Percentiles rank a stretch among this genome's conserved stretches.
phyloP scores from a whole-genome alignment of 1,140 invertebrate genomes.

The Maniola jurtina region DNA sequence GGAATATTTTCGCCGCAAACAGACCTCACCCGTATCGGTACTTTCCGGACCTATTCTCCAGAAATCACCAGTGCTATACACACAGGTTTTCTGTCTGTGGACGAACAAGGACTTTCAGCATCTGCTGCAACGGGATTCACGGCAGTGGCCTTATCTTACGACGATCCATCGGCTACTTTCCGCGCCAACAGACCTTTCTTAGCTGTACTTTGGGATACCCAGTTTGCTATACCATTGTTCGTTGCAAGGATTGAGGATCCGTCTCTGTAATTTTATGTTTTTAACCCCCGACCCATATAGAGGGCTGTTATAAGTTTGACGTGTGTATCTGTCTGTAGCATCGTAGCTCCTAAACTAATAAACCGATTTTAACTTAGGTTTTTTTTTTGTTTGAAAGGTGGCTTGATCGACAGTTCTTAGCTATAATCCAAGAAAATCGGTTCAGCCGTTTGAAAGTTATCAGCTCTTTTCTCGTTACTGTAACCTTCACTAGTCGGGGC shows the following conservation, averaged over 20 bases:
- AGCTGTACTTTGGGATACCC: slow-evolving; percentile 64
- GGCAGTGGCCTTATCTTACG: slow-evolving; percentile 81
- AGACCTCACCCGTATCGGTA: slow-evolving; percentile 76
- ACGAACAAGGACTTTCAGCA: slow-evolving; percentile 86
- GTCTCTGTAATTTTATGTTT: slow-evolving; percentile 16
- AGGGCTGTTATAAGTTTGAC: no score
- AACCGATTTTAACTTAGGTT: no score
- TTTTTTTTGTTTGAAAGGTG: no score
- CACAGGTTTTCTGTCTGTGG: slow-evolving; percentile 84
- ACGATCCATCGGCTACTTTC: slow-evolving; percentile 71
- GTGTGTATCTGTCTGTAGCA: no score
- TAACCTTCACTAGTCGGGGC: no score
- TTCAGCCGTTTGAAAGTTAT: no score
- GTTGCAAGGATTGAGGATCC: slow-evolving; percentile 71
- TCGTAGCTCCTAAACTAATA: no score
- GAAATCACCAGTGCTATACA: slow-evolving; percentile 83
- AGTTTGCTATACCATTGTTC: slow-evolving; percentile 61
- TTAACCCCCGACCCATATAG: no score
- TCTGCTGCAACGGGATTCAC: slow-evolving; percentile 82
- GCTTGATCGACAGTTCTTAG: no score
- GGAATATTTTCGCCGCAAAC: slow-evolving; percentile 81
- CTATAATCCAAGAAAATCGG: no score
- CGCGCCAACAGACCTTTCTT: slow-evolving; percentile 85
- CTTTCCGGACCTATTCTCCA: slow-evolving; percentile 50
- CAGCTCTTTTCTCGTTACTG: no score